These are phyloP conservation scores for Threskiornis aethiopicus DNA, from an alignment of 2,797 vertebrate species.

Conservation along the genomic window DNA sequence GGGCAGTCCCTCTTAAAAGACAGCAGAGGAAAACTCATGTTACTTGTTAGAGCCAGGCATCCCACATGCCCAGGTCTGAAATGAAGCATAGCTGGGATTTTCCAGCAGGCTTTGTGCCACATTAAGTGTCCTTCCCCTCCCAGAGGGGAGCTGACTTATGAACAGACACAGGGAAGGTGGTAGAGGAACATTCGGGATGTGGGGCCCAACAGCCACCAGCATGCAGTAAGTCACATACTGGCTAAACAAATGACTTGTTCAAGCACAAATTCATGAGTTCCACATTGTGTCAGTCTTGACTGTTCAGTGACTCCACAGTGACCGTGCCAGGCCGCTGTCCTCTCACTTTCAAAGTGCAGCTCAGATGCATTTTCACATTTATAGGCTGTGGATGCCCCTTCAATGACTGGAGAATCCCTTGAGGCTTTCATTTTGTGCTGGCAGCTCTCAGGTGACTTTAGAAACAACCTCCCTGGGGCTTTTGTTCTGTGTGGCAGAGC, in stretches of 20 bases:
- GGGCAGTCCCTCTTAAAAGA: not conserved
- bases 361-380: conserved; percentile 24
- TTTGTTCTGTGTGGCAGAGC: conserved; percentile 43
- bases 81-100: not conserved
- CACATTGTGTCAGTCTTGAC: not conserved
- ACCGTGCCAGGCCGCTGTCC: not conserved
- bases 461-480: conserved; percentile 22
- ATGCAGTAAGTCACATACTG: not conserved
- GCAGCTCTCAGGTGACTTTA: conserved; percentile 46
- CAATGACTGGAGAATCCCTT: conserved; percentile 24
- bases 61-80: not conserved
- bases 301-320: not conserved
- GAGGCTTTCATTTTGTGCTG: conserved; percentile 51
- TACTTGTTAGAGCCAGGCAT: not conserved
- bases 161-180: not conserved
- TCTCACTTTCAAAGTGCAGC: conserved; percentile 33
- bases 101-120: not conserved
- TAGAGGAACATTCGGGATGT: not conserved
- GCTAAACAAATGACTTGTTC: not conserved
- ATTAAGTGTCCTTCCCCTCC: not conserved
- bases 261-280: not conserved
- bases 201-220: not conserved
- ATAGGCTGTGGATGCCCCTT: not conserved
- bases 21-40: not conserved
- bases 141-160: not conserved